A percentile compares a stretch with the other conserved stretches of the same genome.
These are phyloP conservation scores for Chloromyia formosa DNA, from an alignment of 2,888 invertebrate species.

Conservation along the genomic window DNA sequence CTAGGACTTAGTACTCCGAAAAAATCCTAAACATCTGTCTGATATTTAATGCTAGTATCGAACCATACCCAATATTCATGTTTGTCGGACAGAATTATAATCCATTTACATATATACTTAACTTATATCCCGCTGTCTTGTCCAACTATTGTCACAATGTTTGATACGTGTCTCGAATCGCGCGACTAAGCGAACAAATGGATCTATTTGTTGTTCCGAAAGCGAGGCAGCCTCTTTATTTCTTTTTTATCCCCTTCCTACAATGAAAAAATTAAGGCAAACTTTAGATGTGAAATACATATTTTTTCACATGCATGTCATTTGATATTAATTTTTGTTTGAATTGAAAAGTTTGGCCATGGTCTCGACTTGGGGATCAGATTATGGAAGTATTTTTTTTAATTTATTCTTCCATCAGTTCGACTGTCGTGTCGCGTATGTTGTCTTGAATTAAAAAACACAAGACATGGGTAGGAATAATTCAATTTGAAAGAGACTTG, in stretches of 20 bases:
- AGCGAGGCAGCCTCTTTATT: too few species aligned
- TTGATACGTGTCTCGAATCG: constrained; percentile 32
- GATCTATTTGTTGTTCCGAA: constrained; percentile 13
- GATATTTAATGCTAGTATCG: too few species aligned
- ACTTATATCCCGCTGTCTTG: too few species aligned
- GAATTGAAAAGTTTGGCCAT: constrained; percentile 30
- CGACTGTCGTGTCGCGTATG: constrained; percentile 12
- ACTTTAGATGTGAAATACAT: not conserved
- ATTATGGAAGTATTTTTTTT: constrained; percentile 21
- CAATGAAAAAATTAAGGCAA: not conserved
- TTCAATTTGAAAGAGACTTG: constrained; percentile 25
- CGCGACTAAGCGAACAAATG: not conserved
- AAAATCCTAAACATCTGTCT: too few species aligned
- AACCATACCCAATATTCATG: too few species aligned
- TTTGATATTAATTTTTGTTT: constrained; percentile 17
- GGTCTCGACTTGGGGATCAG: constrained; percentile 5
- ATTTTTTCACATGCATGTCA: constrained; percentile 34
- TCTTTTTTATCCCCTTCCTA: too few species aligned
- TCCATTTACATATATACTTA: too few species aligned
- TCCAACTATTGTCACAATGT: constrained; percentile 27
- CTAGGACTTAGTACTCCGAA: too few species aligned
- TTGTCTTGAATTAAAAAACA: constrained; percentile 15
- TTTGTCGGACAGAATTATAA: too few species aligned
- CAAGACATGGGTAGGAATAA: constrained; percentile 14
- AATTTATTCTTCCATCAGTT: too few species aligned